Conservation (phyloP, 2,888 invertebrate genomes). For the Drepanosiphum platanoidis region DNA sequence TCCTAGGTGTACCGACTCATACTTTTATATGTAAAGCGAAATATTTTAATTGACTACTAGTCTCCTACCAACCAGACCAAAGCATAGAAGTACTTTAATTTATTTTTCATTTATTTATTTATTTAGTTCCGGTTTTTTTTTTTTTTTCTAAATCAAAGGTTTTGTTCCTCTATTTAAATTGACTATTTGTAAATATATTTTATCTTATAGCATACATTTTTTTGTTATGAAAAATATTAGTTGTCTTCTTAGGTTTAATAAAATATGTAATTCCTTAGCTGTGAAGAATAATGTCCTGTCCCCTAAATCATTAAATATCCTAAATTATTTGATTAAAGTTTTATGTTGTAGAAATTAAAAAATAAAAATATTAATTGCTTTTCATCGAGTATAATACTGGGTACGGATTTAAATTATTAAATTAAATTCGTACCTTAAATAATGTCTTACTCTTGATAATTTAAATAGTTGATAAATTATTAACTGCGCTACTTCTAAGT, state of each 20-base stretch:
- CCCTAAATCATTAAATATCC: conserved; percentile 36
- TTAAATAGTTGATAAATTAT: not conserved
- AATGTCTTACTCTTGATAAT: not conserved
- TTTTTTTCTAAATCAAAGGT: conserved; percentile 44
- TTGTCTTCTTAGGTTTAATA: not conserved
- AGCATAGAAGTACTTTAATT: conserved; percentile 53
- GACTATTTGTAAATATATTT: conserved; percentile 19
- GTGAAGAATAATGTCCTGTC: conserved; percentile 23
- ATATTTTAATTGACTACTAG: conserved; percentile 46
- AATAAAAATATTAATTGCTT: conserved; percentile 21
- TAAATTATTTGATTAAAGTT: conserved; percentile 17
- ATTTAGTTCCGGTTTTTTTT: conserved; percentile 5
- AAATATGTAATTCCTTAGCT: not conserved
- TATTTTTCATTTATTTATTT: conserved; percentile 19
- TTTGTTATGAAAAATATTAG: not conserved
- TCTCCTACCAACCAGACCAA: conserved; percentile 51
- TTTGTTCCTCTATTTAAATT: conserved; percentile 58
- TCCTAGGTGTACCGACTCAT: not conserved
- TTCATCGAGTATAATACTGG: not conserved
- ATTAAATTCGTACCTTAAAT: not conserved
- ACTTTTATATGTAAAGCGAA: conserved; percentile 23
- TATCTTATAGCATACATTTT: conserved; percentile 3
- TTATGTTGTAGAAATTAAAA: conserved; percentile 3
- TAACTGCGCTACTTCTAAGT: not conserved
- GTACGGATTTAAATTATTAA: not conserved